Evolutionary conservation across 2,888 invertebrate species (phyloP).

Genomic region (Acrocyrtus sp.): DNA sequence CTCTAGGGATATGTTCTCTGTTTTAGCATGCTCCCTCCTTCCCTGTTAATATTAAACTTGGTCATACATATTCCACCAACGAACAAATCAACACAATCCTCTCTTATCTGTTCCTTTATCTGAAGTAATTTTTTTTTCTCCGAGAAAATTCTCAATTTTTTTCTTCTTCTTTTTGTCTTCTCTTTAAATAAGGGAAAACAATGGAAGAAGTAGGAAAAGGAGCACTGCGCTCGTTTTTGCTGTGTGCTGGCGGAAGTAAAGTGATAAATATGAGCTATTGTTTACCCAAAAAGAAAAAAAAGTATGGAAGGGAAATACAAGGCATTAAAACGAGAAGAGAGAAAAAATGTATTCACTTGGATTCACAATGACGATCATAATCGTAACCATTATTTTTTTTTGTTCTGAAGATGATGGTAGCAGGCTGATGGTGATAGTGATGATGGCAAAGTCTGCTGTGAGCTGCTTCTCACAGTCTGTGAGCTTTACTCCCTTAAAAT

Average conservation of each 20-base stretch:
- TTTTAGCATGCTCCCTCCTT: no score
- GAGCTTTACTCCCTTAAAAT: conserved; percentile 6
- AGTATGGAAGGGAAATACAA: no score
- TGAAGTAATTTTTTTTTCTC: no score
- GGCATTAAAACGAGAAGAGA: no score
- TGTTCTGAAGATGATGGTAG: not conserved
- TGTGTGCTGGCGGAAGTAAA: not conserved
- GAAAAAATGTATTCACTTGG: not conserved
- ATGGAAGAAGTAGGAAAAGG: not conserved
- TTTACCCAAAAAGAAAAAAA: no score
- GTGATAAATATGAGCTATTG: not conserved
- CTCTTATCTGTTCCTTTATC: no score
- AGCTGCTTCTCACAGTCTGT: no score
- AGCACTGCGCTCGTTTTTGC: not conserved
- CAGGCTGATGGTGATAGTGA: conserved; percentile 12
- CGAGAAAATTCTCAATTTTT: no score
- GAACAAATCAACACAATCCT: no score
- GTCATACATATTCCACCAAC: not conserved
- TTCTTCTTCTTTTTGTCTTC: not conserved
- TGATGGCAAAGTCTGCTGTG: no score
- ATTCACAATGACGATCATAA: not conserved
- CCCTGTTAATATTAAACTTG: not conserved
- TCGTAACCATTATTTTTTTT: not conserved
- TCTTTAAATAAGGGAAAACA: not conserved
- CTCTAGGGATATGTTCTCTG: no score